Percentiles rank a stretch among this genome's conserved stretches.
Evolutionary conservation across 2,888 invertebrate species (phyloP).

Genomic region (Pandemis cinnamomeana): DNA sequence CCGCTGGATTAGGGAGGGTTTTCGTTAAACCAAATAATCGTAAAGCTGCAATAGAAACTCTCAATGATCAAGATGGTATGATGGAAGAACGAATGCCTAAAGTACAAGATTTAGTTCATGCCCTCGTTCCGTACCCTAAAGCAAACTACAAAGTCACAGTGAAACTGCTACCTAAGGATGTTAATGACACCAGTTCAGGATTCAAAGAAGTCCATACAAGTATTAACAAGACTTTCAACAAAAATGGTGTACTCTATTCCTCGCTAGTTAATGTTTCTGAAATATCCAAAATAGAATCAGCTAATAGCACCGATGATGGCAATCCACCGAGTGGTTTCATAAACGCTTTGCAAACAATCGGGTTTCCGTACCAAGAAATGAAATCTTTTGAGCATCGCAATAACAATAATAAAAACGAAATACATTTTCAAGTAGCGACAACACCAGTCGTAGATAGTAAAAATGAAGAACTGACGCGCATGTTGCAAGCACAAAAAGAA

Average conservation of each 20-base stretch:
- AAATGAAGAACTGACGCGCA: not conserved
- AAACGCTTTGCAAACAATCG: conserved; percentile 1
- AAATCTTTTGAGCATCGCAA: not conserved
- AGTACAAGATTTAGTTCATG: conserved; percentile 55
- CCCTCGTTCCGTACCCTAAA: conserved; percentile 51
- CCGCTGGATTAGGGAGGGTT: conserved; percentile 21
- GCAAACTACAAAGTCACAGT: conserved; percentile 68
- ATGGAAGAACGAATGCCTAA: conserved; percentile 43
- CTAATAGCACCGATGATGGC: conserved; percentile 50
- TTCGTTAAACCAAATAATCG: conserved; percentile 22
- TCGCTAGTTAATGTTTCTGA: conserved; percentile 73
- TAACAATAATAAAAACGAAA: not conserved
- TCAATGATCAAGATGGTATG: conserved; percentile 38
- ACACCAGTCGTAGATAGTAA: conserved; percentile 55
- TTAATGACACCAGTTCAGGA: conserved; percentile 55
- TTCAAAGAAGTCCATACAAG: conserved; percentile 75
- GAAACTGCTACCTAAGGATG: conserved; percentile 71
- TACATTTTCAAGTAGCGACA: conserved; percentile 13
- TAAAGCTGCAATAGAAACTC: conserved; percentile 28
- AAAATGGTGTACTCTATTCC: conserved; percentile 66
- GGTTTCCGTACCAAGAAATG: not conserved
- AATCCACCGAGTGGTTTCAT: conserved; percentile 8
- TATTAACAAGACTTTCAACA: conserved; percentile 73
- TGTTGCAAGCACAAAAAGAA: not conserved
- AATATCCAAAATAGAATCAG: conserved; percentile 67